Evolutionary conservation across 2,888 invertebrate species (phyloP).

Genomic region (Kuschelorhynchus macadamiae): DNA sequence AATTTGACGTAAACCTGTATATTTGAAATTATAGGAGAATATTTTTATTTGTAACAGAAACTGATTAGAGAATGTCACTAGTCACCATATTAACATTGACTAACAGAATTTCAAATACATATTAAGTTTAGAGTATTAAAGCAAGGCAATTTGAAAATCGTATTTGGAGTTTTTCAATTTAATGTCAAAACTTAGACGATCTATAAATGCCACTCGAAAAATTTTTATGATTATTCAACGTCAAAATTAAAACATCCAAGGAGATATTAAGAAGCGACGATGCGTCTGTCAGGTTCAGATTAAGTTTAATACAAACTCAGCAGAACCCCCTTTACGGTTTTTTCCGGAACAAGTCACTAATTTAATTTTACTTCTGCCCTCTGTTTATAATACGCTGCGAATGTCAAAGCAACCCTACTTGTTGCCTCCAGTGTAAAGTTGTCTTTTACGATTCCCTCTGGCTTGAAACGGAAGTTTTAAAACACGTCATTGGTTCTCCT

Average conservation of each 20-base stretch:
- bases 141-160: neutral
- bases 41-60: no score
- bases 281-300: constrained; percentile 47
- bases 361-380: constrained; percentile 65
- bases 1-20: no score
- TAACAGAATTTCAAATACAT: no score
- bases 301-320: constrained; percentile 43
- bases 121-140: no score
- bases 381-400: constrained; percentile 63
- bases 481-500: constrained; percentile 55
- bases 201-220: constrained; percentile 51
- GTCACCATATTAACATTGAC: no score
- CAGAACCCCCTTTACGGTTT: constrained; percentile 57
- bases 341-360: constrained; percentile 65
- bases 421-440: constrained; percentile 23
- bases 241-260: constrained; percentile 53
- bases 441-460: constrained; percentile 60
- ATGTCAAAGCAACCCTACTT: constrained; percentile 63
- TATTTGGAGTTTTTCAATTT: neutral
- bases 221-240: constrained; percentile 55
- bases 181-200: constrained; percentile 41
- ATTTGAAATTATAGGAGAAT: no score
- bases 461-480: constrained; percentile 63
- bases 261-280: constrained; percentile 54
- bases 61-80: no score